phyloP scores from a whole-genome alignment of 2,797 vertebrate species.

The Meda fulgida region DNA sequence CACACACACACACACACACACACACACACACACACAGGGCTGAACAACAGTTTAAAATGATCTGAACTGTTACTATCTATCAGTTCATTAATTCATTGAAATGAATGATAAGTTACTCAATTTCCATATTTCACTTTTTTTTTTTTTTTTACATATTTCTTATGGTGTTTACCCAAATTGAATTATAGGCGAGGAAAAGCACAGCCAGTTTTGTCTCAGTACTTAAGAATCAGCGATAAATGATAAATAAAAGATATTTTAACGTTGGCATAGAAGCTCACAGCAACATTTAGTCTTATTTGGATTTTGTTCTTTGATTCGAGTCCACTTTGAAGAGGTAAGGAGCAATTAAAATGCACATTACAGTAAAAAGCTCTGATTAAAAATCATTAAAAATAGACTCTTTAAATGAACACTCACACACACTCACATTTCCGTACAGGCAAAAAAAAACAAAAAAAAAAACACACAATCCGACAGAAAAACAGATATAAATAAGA shows the following conservation, averaged over 20 bases:
- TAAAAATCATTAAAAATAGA: slow-evolving; percentile 45
- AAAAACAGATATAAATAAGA: slow-evolving; percentile 17
- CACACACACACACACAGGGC: neutral
- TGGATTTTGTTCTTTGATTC: slow-evolving; percentile 41
- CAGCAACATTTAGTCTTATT: slow-evolving; percentile 27
- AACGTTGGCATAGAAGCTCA: slow-evolving; percentile 23
- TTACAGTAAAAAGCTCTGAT: slow-evolving; percentile 36
- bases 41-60: neutral
- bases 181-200: neutral
- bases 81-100: neutral
- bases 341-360: slow-evolving; percentile 36
- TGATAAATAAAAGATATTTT: neutral
- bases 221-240: slow-evolving; percentile 16
- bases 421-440: slow-evolving; percentile 21
- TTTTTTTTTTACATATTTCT: neutral
- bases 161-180: neutral
- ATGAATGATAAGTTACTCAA: neutral
- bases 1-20: no score
- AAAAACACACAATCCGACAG: slow-evolving; percentile 35
- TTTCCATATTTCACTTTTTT: neutral
- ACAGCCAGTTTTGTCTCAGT: neutral
- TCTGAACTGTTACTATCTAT: neutral
- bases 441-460: slow-evolving; percentile 50
- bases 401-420: slow-evolving; percentile 36
- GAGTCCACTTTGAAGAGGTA: slow-evolving; percentile 38